Percentiles rank a stretch among this genome's conserved stretches.
Conservation (phyloP, 2,797 vertebrate genomes). For the Chromobotia macracanthus region DNA sequence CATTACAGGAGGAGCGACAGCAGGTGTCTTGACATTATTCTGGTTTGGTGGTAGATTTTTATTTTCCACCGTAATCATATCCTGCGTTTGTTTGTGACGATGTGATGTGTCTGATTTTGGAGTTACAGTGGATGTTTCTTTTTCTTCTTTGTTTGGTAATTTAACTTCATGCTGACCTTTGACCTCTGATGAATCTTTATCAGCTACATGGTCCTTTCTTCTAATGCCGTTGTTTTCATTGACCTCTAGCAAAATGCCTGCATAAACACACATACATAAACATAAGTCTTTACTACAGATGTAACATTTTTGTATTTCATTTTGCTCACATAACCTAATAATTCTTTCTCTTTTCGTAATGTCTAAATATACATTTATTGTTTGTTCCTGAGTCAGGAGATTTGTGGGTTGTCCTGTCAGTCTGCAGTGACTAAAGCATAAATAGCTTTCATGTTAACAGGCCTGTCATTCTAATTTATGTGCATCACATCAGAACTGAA, state of each 20-base stretch:
- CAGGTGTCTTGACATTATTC: not conserved
- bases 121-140: not conserved
- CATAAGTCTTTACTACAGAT: not conserved
- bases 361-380: not conserved
- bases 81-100: not conserved
- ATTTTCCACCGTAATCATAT: not conserved
- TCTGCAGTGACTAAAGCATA: not conserved
- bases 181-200: not conserved
- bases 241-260: slow-evolving; percentile 49
- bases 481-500: slow-evolving; percentile 21
- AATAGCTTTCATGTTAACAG: slow-evolving; percentile 38
- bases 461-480: slow-evolving; percentile 25
- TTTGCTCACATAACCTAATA: not conserved
- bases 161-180: slow-evolving; percentile 31
- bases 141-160: slow-evolving; percentile 23
- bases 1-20: not conserved
- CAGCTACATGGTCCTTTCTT: slow-evolving; percentile 2
- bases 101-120: not conserved
- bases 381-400: slow-evolving; percentile 21
- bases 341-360: not conserved
- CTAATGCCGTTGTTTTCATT: slow-evolving; percentile 35
- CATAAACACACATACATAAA: not conserved
- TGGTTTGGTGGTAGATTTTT: not conserved
- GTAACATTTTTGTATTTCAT: no score
- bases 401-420: not conserved